Percentiles rank a stretch among this genome's conserved stretches.
phyloP scores from a whole-genome alignment of 2,113 vertebrate species.

The Larimichthys crocea region DNA sequence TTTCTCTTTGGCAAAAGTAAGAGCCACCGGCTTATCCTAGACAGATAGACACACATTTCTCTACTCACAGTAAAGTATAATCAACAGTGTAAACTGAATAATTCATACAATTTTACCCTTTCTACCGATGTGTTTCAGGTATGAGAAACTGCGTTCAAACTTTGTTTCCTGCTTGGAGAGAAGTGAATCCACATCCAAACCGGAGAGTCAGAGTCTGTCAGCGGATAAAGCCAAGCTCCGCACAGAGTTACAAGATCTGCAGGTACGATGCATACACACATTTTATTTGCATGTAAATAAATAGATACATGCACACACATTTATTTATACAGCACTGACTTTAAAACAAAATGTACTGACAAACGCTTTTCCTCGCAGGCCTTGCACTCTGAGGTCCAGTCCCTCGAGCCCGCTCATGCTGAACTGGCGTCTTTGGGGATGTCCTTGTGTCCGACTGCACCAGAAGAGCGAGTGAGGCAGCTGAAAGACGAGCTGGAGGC shows the following conservation, averaged over 20 bases:
- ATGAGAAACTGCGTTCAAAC: conserved; percentile 89
- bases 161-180: conserved; percentile 90
- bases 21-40: conserved; percentile 29
- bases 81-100: neutral
- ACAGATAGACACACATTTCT: neutral
- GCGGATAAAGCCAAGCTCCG: conserved; percentile 90
- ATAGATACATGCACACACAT: neutral
- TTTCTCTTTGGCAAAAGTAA: conserved; percentile 93
- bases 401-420: conserved; percentile 78
- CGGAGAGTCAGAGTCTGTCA: conserved; percentile 82
- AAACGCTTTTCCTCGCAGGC: conserved; percentile 76
- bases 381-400: conserved; percentile 83
- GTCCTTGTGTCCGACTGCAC: conserved; percentile 83
- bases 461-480: conserved; percentile 79
- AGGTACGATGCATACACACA: conserved; percentile 79
- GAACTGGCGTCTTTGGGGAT: conserved; percentile 83
- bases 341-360: neutral
- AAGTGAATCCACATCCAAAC: conserved; percentile 84
- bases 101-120: neutral
- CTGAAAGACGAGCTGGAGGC: conserved; percentile 84
- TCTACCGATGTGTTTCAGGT: conserved; percentile 79
- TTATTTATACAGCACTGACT: neutral
- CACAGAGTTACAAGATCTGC: conserved; percentile 87
- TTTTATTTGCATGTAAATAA: neutral
- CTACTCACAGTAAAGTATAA: neutral